Conservation (phyloP, 2,113 vertebrate genomes). For the Beaufortia kweichowensis region DNA sequence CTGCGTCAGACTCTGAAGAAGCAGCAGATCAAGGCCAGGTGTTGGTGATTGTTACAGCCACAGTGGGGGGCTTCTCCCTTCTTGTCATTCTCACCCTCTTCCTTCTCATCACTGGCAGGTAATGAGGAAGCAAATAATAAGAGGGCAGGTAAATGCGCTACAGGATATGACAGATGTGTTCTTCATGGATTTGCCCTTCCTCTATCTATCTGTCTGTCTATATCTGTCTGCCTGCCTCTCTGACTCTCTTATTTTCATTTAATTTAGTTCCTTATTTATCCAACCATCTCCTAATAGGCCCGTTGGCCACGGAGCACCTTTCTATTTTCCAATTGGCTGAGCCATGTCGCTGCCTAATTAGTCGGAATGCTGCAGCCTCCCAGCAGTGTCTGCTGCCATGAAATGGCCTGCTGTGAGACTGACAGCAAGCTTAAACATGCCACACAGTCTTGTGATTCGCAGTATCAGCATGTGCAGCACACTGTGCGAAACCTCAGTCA, state of each 20-base stretch:
- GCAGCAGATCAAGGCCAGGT: slow-evolving; percentile 92
- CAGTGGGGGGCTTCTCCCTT: slow-evolving; percentile 94
- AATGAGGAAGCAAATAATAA: slow-evolving; percentile 54
- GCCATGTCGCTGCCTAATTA: slow-evolving; percentile 75
- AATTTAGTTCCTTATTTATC: slow-evolving; percentile 48
- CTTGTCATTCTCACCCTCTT: slow-evolving; percentile 96
- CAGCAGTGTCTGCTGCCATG: slow-evolving; percentile 64
- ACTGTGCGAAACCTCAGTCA: slow-evolving; percentile 25
- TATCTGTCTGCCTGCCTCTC: background rate
- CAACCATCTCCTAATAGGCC: slow-evolving; percentile 65
- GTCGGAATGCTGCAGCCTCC: slow-evolving; percentile 62
- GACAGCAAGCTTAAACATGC: slow-evolving; percentile 44
- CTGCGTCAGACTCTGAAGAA: slow-evolving; percentile 84
- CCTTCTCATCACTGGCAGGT: slow-evolving; percentile 97
- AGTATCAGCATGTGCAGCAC: slow-evolving; percentile 24
- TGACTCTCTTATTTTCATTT: slow-evolving; percentile 50
- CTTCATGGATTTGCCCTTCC: background rate
- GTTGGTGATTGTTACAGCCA: slow-evolving; percentile 92
- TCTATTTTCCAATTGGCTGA: slow-evolving; percentile 74
- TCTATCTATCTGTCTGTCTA: background rate
- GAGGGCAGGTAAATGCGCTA: background rate
- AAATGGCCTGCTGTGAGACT: slow-evolving; percentile 44
- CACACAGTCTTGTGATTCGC: slow-evolving; percentile 19
- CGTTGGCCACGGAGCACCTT: slow-evolving; percentile 60
- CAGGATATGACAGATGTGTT: background rate